phyloP scores from a whole-genome alignment of 64 coral and sea anemone species.

The Montipora capricornis region DNA sequence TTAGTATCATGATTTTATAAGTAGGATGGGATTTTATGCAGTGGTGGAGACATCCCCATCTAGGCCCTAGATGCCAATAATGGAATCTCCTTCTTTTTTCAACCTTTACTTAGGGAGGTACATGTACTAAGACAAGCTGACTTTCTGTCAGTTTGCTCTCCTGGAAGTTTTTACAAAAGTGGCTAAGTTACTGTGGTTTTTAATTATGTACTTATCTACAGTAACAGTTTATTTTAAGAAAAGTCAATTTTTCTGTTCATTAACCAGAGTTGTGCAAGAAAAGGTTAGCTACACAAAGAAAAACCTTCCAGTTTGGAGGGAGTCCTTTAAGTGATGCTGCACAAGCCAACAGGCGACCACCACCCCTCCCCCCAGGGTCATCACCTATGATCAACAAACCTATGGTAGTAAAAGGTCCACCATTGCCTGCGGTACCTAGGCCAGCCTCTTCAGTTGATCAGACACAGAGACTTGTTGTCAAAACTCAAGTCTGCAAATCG shows the following conservation, averaged over 20 bases:
- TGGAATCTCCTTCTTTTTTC: too few relatives aligned
- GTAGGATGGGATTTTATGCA: too few relatives aligned
- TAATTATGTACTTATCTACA: too few relatives aligned
- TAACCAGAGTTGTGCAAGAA: slow-evolving; percentile 1
- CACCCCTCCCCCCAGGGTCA: slow-evolving; percentile 60
- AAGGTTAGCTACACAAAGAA: slow-evolving; percentile 30
- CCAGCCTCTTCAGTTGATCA: slow-evolving; percentile 6
- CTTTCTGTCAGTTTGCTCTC: too few relatives aligned
- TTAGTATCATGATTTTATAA: too few relatives aligned
- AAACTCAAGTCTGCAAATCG: slow-evolving; percentile 11
- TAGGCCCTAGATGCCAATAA: too few relatives aligned
- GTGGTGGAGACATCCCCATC: too few relatives aligned
- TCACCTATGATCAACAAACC: not conserved
- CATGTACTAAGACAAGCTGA: too few relatives aligned
- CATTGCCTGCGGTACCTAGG: slow-evolving; percentile 13
- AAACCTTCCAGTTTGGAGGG: not conserved
- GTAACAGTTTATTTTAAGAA: too few relatives aligned
- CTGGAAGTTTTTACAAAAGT: too few relatives aligned
- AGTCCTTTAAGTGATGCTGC: not conserved
- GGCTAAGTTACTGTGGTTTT: too few relatives aligned
- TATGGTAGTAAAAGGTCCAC: not conserved
- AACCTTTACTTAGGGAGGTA: too few relatives aligned
- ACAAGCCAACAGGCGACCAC: slow-evolving; percentile 36
- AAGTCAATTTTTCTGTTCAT: not conserved
- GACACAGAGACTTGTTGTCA: not conserved